Evolutionary conservation across 1,140 invertebrate species (phyloP), one percentile per base, ranked within the genome.

Genomic region (Drosophila tropicalis): DNA sequence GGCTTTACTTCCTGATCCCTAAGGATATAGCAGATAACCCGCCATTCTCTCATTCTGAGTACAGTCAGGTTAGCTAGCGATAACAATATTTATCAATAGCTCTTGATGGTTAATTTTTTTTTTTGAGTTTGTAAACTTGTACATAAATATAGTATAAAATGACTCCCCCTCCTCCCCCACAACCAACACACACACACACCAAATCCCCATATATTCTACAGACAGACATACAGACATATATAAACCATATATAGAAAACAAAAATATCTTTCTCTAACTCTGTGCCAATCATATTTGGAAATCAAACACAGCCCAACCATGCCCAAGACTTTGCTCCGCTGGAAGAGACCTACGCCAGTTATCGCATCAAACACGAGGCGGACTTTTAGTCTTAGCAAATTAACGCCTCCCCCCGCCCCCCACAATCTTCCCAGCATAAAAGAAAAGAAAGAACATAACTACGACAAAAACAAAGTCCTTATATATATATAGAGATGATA

Each of bases 311-410:
- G 81, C 71, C 83, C 81, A 84, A 83, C 81, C 81, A 51, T 51
- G 44, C 73, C 63, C 89, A 91, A 85, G 77, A 84, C 66, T 91
- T 91, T 80, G 79, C 90, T 69, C 90, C 90, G 67, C 74, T 91
- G 90, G 90, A 91, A 84, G 83, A 91, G 76, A 91, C 90, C 56
- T 91, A 91, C 86, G 90, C 83, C 72, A 90, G 84, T 72, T 91
- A 91, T 81, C 90, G 90, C 79, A 91, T 91, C 77, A 91, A 91
- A 66, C 84, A 91, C 67, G 90, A 91, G 70, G 90, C 90, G 68
- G 90, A 91, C 76, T 91, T 79, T 66, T 91, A 91, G 80, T 75
- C 57, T 57, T 12, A 22, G 1, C 19, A 51, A 51, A 22, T 2
- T 2, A n/a, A 15, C n/a, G 15, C 44, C 44, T 15, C 44, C n/a